Percentiles rank a stretch among this genome's conserved stretches.
phyloP scores from a whole-genome alignment of 2,888 invertebrate species.

The Pseudococcus jackbeardsleyi region DNA sequence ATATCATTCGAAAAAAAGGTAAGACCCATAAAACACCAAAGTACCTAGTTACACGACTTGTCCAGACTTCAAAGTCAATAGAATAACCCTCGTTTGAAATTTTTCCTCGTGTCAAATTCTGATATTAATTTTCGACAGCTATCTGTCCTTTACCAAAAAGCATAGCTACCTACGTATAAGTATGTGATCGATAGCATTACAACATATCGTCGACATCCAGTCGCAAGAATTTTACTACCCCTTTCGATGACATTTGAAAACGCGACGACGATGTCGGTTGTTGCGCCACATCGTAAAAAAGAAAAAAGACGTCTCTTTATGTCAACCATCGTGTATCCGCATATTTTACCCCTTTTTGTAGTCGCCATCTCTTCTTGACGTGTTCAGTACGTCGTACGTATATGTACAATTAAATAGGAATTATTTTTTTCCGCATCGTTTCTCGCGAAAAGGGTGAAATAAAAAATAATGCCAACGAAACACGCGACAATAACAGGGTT shows the following conservation, averaged over 20 bases:
- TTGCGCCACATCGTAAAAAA: neutral
- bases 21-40: no score
- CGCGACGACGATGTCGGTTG: neutral
- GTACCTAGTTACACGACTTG: no score
- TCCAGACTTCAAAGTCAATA: no score
- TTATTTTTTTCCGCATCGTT: constrained; percentile 28
- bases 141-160: no score
- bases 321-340: neutral
- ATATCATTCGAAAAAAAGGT: neutral
- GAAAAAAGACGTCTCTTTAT: neutral
- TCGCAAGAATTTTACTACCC: neutral
- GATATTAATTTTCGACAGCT: neutral
- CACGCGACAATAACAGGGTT: neutral
- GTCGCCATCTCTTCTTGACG: neutral
- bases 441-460: neutral
- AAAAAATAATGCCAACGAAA: neutral
- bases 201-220: neutral
- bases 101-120: neutral
- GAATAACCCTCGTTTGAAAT: no score
- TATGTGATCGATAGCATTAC: neutral
- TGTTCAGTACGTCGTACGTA: neutral
- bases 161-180: neutral
- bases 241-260: neutral
- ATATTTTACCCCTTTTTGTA: neutral
- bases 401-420: constrained; percentile 23